A percentile compares a stretch with the other conserved stretches of the same genome.
Evolutionary conservation across 2,797 vertebrate genomes (phyloP).

Genomic region (Holocentrus rufus): DNA sequence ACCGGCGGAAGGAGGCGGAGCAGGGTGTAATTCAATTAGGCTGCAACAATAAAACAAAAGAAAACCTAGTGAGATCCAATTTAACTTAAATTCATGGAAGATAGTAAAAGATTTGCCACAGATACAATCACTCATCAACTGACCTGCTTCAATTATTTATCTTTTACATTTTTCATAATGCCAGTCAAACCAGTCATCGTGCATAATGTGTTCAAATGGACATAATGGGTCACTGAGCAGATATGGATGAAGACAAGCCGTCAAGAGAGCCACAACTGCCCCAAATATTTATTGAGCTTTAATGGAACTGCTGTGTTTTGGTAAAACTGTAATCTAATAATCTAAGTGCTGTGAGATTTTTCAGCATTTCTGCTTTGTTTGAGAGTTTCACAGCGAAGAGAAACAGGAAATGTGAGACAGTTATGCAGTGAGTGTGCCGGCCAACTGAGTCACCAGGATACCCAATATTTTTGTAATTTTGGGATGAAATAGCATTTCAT

Average conservation of each 20-base stretch:
- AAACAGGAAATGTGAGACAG: too few species aligned
- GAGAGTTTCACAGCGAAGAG: too few species aligned
- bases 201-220: not conserved
- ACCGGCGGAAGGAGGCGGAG: not conserved
- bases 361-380: too few species aligned
- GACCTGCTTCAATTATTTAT: not conserved
- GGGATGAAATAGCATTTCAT: too few species aligned
- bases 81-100: not conserved
- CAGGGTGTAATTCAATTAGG: conserved; percentile 39
- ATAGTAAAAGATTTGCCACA: conserved; percentile 6
- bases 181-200: not conserved
- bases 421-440: too few species aligned
- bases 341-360: not conserved
- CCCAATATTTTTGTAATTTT: too few species aligned
- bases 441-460: too few species aligned
- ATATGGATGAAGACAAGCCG: not conserved
- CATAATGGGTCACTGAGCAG: not conserved
- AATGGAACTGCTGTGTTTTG: not conserved
- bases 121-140: not conserved
- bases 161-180: not conserved
- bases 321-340: not conserved
- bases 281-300: too few species aligned
- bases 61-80: conserved; percentile 7
- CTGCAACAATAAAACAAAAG: conserved; percentile 12
- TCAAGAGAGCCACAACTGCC: not conserved